Evolutionary conservation across 2,113 vertebrate genomes (phyloP), one percentile per base, ranked within the genome.

Genomic region (Thinocorus orbignyianus): DNA sequence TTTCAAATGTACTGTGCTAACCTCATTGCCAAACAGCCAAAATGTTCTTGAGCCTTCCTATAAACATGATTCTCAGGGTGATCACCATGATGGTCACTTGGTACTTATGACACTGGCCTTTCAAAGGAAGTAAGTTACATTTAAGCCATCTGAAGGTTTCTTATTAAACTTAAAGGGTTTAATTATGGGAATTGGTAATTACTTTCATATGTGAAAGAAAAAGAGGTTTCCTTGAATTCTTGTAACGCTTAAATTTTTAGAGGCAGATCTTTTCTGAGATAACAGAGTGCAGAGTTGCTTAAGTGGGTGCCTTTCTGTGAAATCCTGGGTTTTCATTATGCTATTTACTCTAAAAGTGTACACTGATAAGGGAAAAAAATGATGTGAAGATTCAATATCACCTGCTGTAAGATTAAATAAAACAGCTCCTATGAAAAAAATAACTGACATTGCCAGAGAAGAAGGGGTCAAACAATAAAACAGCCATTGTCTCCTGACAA

Each of bases 381-480:
- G 39, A 94, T 84, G 39, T 84, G 90, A 92, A 86, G 84, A 96
- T 94, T 93, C 87, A 91, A 81, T 95, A 93, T 41, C 58, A 80
- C 81, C 64, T 85, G 26, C 79, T 91, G 58, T 65, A 95, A 94
- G 60, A 97, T 97, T 94, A 96, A 96, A 96, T 97, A 96, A 97
- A 97, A 94, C 62, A 81, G 83, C 73, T 97, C 41, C 69, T 84
- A 82, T 88, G 46, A 91, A 93, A 95, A 93, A 81, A 48, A 25
- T 4, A 72, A 55, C 49, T 33, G 89, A 82, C 72, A 41, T 69
- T 91, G 55, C 51, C 60, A 94, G 94, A 96, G 88, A 69, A 90
- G 81, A 92, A 95, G 19, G 48, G 92, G 95, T 96, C 97, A 97
- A 96, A 93, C 95, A 97, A 96, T 97, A 97, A 97, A 96, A 97